Base-by-base conservation (phyloP, 2,888 invertebrate genomes). In the Drosophila meridiana region DNA sequence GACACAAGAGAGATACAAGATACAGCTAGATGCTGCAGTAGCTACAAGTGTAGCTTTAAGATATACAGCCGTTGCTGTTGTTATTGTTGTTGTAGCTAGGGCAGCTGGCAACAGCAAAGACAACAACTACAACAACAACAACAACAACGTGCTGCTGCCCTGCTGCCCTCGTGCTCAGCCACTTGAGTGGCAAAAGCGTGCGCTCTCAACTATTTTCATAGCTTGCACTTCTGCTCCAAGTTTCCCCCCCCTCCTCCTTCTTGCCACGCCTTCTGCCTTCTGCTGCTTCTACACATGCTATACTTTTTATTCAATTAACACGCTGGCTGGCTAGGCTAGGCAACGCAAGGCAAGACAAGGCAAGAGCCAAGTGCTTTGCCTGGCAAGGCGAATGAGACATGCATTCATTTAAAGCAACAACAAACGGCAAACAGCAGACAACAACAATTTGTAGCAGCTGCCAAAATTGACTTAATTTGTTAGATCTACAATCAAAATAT, bases 301-400 rank as follows among this genome's bases (percentile, higher is more conserved):
- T 61, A 79, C 76, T 83, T 86, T 86, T 83, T 73, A 89, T 86
- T 86, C 87, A 86, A 86, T 86, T 86, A 89, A 78, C 85, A 78
- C 72, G 61, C 55, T 30, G 11, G 56, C 56, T 34, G 11, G 26
- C 52, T n/a, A 2, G 36, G 30, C 20, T 7, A 26, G 26, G 20
- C 52, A 13, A 53, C 13, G 13, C 53, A 36, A 52, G 52, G 3
- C 53, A 32, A 38, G 80, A 7, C n/a, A n/a, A 61, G 59, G 50
- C 52, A 58, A 62, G 65, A 57, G 59, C 59, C 64, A 78, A 72
- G 62, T 71, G 63, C 13, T 43, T 53, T 34, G 58, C 58, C 64
- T 57, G 50, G 66, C 78, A 78, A 76, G 79, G 81, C 78, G 61
- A 75, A 56, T 76, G 76, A 59, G 76, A 60, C 75, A 73, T 76